Base-by-base conservation (phyloP, 1,140 invertebrate genomes). In the Heliconius congener region DNA sequence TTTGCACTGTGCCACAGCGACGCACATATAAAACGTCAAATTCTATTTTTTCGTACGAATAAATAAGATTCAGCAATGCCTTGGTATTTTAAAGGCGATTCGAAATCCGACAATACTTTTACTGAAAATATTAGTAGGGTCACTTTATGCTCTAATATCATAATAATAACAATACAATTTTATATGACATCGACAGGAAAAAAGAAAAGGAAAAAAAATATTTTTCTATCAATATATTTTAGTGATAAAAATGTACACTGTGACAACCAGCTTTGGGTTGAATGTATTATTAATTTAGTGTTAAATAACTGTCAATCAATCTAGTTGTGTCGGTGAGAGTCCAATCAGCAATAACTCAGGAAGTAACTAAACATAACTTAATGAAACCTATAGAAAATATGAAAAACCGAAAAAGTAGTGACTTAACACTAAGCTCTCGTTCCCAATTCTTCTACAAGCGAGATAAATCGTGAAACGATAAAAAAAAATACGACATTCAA, bases 161-260 rank as follows among this genome's bases (percentile, higher is more conserved):
- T 66, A 66, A 66, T 27, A 66, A 66, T 66, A 66, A 66, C 60
- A 66, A 66, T 66, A 16, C 13, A 1, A 66, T 66, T 66, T 66
- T 30, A 66, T 66, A 66, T 66, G 57, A 66, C 23, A 66, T 66
- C 23, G 57, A 11, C 11, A 16, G 11, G 18, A 5, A 3, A n/a
- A n/a, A 57, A 8, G 23, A 60, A 60, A 66, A 27, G 27, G 11
- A 27, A 27, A 30, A 66, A 30, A 30, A 16, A 1, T 66, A 8
- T 27, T 66, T 66, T 66, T 66, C 23, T 66, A 66, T 66, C 9
- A 27, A 66, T 16, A 66, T 27, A 30, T 30, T 66, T 16, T 27
- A 16, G 23, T 30, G 13, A 66, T 27, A 13, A 13, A 16, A 23
- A 23, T 57, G 11, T 57, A 23, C 55, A 19, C n/a, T 57, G 9